phyloP scores from a whole-genome alignment of 2,888 invertebrate genomes.

The Zeuzera pyrina region DNA sequence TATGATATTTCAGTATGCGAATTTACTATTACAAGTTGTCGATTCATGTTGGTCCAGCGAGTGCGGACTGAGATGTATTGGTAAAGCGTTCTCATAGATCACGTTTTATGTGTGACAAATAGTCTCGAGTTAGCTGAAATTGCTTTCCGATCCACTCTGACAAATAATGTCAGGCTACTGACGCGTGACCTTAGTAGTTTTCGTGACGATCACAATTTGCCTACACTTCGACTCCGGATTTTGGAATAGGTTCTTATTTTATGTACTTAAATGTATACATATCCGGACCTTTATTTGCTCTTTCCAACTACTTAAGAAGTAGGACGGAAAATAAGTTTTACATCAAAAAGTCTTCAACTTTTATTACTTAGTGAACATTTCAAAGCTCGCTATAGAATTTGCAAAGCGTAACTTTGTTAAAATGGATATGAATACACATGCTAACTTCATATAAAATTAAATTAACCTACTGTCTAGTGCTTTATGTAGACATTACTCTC shows the following conservation, averaged over 20 bases:
- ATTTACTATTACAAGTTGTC: too few species aligned
- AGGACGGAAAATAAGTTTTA: slow-evolving; percentile 26
- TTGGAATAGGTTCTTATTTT: slow-evolving; percentile 34
- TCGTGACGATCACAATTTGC: slow-evolving; percentile 58
- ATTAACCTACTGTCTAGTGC: too few species aligned
- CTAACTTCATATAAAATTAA: too few species aligned
- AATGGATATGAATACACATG: too few species aligned
- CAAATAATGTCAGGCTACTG: slow-evolving; percentile 65
- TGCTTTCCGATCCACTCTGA: slow-evolving; percentile 68
- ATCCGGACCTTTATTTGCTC: slow-evolving; percentile 37
- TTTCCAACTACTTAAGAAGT: slow-evolving; percentile 32
- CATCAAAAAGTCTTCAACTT: slow-evolving; percentile 2
- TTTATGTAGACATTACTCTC: too few species aligned
- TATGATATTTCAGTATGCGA: too few species aligned
- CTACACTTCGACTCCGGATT: slow-evolving; percentile 32
- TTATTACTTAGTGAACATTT: slow-evolving; percentile 1
- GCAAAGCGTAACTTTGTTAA: slow-evolving; percentile 24
- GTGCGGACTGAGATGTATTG: slow-evolving; percentile 45
- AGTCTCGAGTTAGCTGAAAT: slow-evolving; percentile 65
- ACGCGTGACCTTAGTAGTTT: slow-evolving; percentile 56
- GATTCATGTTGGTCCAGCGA: too few species aligned
- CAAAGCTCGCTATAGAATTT: slow-evolving; percentile 3
- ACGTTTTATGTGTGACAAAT: slow-evolving; percentile 70
- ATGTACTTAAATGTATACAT: slow-evolving; percentile 38
- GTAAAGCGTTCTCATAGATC: slow-evolving; percentile 49